Percentiles rank a stretch among this genome's conserved stretches.
These are phyloP conservation scores for Saturnia pavonia DNA, from an alignment of 2,888 invertebrate species.

Conservation along the genomic window DNA sequence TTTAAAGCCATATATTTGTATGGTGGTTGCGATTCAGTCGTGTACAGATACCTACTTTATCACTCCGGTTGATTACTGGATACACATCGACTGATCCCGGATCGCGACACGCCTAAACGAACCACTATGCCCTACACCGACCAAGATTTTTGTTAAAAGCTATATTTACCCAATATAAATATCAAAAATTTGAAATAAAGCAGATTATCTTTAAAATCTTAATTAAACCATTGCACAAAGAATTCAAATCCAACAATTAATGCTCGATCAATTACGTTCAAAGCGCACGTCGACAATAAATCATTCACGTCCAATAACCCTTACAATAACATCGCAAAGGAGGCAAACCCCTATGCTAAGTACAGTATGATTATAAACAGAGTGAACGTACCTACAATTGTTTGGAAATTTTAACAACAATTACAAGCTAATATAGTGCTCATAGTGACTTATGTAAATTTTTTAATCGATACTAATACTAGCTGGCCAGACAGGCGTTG, in stretches of 20 bases:
- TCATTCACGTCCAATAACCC: constrained; percentile 67
- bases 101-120: too few relatives aligned
- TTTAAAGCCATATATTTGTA: too few relatives aligned
- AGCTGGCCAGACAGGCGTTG: too few relatives aligned
- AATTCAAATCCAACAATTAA: constrained; percentile 19
- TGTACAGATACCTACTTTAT: too few relatives aligned
- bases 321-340: constrained; percentile 40
- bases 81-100: too few relatives aligned
- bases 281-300: constrained; percentile 55
- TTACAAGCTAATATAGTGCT: background rate
- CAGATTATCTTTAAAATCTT: constrained; percentile 20
- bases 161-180: too few relatives aligned
- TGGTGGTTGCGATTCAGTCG: too few relatives aligned
- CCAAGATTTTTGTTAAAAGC: too few relatives aligned
- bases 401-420: background rate
- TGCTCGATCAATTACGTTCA: constrained; percentile 44
- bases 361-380: background rate
- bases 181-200: constrained; percentile 15
- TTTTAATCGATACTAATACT: too few relatives aligned
- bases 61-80: too few relatives aligned
- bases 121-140: too few relatives aligned
- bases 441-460: too few relatives aligned
- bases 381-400: background rate
- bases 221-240: constrained; percentile 16
- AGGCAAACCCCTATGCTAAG: constrained; percentile 38